Evolutionary conservation across 2,797 vertebrate genomes (phyloP), one percentile per base, ranked within the genome.

Genomic region (Mycteria americana): DNA sequence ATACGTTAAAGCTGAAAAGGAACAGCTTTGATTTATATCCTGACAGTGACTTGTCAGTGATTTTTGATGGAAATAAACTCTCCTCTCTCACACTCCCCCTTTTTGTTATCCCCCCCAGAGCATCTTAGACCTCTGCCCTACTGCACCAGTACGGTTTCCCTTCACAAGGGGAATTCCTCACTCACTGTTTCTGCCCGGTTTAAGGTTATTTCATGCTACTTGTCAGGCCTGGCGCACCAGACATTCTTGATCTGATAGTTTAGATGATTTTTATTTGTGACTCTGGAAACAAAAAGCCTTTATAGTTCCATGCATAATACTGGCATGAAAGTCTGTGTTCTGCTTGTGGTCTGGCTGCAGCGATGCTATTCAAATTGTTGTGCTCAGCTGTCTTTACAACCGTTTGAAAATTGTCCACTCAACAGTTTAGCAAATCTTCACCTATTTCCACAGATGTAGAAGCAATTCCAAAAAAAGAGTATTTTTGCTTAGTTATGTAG

Each of bases 61-160:
- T 67, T 48, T 48, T 75, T 62, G 7, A 23, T 9, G 48, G 41
- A 77, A 83, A 85, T 13, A 48, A 59, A 41, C 33, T 73, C 50
- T 69, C 21, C 8, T 65, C 54, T 70, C 59, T 25, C 37, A 18
- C 0, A 0, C 33, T 39, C 53, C 9, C 5, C 31, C 9, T 12
- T n/a, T 51, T 25, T 35, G 60, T 64, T 14, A 33, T 28, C 50
- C 21, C 31, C 24, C 2, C 12, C 35, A 27, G 60, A 79, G 48
- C 23, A 27, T 15, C 70, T 43, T 24, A 28, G 28, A 27, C 33
- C 62, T 75, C 28, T 60, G 16, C 46, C 39, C 15, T 27, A 1
- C 19, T 16, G 19, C 45, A 37, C 9, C 18, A 15, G 0, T 5
- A 8, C 35, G 19, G 69, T n/a, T 73, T 56, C 46, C 50, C 46